A percentile compares a stretch with the other conserved stretches of the same genome.
These are phyloP conservation scores for Athripsodes cinereus DNA, from an alignment of 2,888 invertebrate genomes.

Conservation along the genomic window DNA sequence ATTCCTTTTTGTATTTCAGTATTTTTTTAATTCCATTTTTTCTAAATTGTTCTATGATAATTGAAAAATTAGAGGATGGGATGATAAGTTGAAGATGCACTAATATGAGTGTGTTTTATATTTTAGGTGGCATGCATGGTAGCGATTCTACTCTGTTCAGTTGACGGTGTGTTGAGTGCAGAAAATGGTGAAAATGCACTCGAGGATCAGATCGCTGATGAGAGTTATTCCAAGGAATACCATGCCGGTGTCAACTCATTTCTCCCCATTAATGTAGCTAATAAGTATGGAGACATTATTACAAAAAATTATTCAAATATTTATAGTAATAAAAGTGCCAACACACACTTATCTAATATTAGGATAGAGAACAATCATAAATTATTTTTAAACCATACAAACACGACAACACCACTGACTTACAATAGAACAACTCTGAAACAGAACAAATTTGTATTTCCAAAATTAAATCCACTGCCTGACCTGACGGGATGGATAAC, in stretches of 20 bases:
- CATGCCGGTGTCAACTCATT: neutral
- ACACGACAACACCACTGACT: neutral
- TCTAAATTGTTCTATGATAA: neutral
- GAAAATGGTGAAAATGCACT: neutral
- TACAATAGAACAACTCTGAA: neutral
- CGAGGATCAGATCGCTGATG: neutral
- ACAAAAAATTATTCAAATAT: neutral
- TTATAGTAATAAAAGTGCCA: slow-evolving; percentile 1
- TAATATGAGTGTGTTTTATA: neutral
- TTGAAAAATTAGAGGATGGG: too few species aligned
- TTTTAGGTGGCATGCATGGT: neutral
- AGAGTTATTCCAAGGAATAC: neutral
- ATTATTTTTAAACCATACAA: neutral
- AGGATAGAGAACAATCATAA: neutral
- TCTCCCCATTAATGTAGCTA: neutral
- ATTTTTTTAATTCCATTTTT: neutral
- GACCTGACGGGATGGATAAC: slow-evolving; percentile 41
- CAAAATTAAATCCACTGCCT: neutral
- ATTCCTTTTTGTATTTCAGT: neutral
- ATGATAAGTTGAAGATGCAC: too few species aligned
- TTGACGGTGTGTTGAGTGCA: neutral
- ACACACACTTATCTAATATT: neutral
- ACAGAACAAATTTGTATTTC: neutral
- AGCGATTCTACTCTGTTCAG: neutral
- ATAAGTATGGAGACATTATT: neutral